Evolutionary conservation across 2,888 invertebrate genomes (phyloP), one percentile per base, ranked within the genome.

Genomic region (Eledone cirrhosa): DNA sequence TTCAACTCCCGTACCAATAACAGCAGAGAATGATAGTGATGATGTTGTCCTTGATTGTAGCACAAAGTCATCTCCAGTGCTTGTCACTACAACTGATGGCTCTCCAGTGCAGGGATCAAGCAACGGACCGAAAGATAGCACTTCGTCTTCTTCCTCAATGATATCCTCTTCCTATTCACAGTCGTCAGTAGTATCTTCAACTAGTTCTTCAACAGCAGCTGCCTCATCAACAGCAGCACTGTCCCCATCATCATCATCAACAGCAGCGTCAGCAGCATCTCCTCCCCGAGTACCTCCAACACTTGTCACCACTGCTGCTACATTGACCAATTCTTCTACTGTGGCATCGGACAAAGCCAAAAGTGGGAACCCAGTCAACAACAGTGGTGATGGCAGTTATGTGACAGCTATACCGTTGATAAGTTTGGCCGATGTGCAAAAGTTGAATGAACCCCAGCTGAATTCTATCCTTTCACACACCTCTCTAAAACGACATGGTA

Each of bases 11-110:
- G 29, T 41, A 22, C 72, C 72, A 31, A 31, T 72, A 41, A 72
- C 31, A 22, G 72, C 41, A 31, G 72, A 72, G 41, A 72, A 72
- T 72, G 72, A 72, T n/a, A 31, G 41, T 41, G 33, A 72, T 31
- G 72, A 72, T 33, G 72, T 72, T 72, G 72, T 72, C n/a, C 33
- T 72, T 31, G 72, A 72, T 24, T 72, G 72, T 31, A 72, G 72
- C 22, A 72, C 33, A 72, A 72, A 33, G 72, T 72, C 72, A n/a
- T 41, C 72, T 22, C 29, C 31, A n/a, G 72, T 72, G 41, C 31
- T 41, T 11, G 11, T 41, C 41, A 41, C 41, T 41, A 11, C 41
- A 41, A 41, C 41, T 41, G 41, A 41, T 41, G 41, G 41, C 41
- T 41, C 24, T 14, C 27, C 72, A 41, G n/a, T 7, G 33, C 41